A percentile compares a stretch with the other conserved stretches of the same genome.
phyloP scores from a whole-genome alignment of 2,888 invertebrate genomes.

The Lepidocyrtoides sp. region DNA sequence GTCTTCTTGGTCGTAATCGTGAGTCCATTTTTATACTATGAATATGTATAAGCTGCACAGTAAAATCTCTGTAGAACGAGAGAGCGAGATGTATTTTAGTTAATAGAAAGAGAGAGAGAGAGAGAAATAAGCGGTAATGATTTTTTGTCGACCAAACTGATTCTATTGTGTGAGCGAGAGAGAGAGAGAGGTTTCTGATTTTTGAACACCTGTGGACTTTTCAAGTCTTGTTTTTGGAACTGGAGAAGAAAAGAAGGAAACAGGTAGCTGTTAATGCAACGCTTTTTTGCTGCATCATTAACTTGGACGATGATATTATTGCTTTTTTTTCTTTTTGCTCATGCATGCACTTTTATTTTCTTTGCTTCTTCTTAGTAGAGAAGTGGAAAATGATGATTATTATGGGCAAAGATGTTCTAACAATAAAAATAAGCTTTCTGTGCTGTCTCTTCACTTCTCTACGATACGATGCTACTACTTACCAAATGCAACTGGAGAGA shows the following conservation, averaged over 20 bases:
- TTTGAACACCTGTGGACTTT: conserved; percentile 78
- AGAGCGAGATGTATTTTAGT: conserved; percentile 18
- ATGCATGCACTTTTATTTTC: conserved; percentile 49
- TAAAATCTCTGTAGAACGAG: not conserved
- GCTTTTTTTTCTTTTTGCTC: conserved; percentile 70
- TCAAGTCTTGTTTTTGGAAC: conserved; percentile 70
- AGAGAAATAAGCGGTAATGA: conserved; percentile 52
- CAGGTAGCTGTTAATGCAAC: conserved; percentile 77
- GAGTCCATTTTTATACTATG: conserved; percentile 58
- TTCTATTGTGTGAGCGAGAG: conserved; percentile 23
- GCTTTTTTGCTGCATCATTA: conserved; percentile 78
- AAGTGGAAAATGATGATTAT: conserved; percentile 24
- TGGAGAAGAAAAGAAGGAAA: conserved; percentile 76
- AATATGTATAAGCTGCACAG: conserved; percentile 57
- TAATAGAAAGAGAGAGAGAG: conserved; percentile 16
- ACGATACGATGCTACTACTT: not conserved
- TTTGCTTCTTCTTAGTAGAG: conserved; percentile 39
- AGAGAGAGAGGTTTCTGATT: conserved; percentile 70
- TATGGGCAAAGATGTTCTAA: conserved; percentile 45
- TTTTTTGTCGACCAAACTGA: conserved; percentile 18
- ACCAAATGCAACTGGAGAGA: conserved; percentile 19
- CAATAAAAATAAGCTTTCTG: conserved; percentile 42
- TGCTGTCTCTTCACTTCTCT: not conserved
- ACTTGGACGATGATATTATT: conserved; percentile 71
- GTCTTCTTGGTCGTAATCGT: conserved; percentile 18